Conservation (phyloP, 2,797 vertebrate species). For the Coranthus polyacanthus region DNA sequence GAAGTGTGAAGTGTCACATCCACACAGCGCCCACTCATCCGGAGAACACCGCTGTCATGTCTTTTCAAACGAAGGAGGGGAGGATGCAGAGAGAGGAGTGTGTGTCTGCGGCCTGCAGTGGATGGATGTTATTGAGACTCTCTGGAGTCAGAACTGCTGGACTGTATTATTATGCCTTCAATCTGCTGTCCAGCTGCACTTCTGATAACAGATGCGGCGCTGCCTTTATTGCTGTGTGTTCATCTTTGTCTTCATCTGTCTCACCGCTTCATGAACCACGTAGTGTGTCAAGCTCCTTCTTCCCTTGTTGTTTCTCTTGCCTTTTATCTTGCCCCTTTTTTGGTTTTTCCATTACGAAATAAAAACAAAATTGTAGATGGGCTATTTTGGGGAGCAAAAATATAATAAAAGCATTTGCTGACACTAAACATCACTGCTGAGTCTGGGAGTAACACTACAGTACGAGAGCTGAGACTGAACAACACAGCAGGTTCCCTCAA, state of each 20-base stretch:
- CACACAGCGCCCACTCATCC: conserved; percentile 49
- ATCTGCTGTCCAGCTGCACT: conserved; percentile 29
- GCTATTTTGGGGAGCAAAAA: too few relatives aligned
- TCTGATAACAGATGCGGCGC: conserved; percentile 37
- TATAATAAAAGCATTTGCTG: too few relatives aligned
- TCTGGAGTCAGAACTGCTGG: conserved; percentile 41
- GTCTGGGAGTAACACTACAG: too few relatives aligned
- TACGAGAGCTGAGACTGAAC: too few relatives aligned
- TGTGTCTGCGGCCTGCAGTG: not conserved
- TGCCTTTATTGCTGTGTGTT: conserved; percentile 15
- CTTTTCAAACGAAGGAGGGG: conserved; percentile 16
- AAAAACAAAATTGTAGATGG: not conserved
- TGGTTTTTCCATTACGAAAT: not conserved
- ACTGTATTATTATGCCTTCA: conserved; percentile 52
- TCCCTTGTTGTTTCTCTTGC: not conserved
- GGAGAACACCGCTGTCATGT: conserved; percentile 45
- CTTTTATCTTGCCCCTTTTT: not conserved
- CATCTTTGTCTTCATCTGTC: conserved; percentile 38
- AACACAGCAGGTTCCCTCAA: too few relatives aligned
- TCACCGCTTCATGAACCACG: conserved; percentile 14
- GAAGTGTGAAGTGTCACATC: conserved; percentile 54
- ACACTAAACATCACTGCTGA: too few relatives aligned
- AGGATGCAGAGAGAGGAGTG: conserved; percentile 1
- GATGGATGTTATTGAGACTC: conserved; percentile 46
- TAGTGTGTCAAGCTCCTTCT: not conserved